Evolutionary conservation across 2,888 invertebrate genomes (phyloP).

Genomic region (Heliconius ismenius): DNA sequence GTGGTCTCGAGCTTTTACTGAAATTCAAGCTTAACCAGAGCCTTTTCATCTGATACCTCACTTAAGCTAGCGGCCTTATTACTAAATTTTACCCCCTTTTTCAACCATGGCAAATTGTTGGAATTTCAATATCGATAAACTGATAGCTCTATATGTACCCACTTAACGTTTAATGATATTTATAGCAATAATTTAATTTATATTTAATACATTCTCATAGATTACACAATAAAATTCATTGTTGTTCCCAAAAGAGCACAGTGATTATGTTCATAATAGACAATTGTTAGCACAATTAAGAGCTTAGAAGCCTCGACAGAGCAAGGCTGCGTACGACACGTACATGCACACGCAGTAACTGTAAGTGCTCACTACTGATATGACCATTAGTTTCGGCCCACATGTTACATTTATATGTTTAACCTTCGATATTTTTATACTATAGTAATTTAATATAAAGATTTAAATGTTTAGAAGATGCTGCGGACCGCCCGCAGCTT

Average conservation of each 20-base stretch:
- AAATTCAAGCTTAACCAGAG: too few species aligned
- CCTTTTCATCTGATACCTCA: too few species aligned
- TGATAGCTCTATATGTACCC: not conserved
- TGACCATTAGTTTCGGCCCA: slow-evolving; percentile 43
- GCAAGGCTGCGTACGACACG: slow-evolving; percentile 63
- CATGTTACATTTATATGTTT: slow-evolving; percentile 33
- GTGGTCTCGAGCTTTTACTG: too few species aligned
- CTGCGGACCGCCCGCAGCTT: too few species aligned
- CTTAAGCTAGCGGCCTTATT: too few species aligned
- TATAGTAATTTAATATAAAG: not conserved
- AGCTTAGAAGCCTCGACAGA: slow-evolving; percentile 60
- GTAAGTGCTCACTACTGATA: slow-evolving; percentile 45
- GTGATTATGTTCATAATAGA: slow-evolving; percentile 60
- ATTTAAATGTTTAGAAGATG: not conserved
- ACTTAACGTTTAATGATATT: not conserved
- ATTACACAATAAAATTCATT: slow-evolving; percentile 45
- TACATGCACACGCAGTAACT: slow-evolving; percentile 13
- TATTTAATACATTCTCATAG: slow-evolving; percentile 39
- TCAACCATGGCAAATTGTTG: too few species aligned
- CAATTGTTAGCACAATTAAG: slow-evolving; percentile 74
- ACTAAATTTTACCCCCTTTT: too few species aligned
- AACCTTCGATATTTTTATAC: not conserved
- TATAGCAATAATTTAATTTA: slow-evolving; percentile 34
- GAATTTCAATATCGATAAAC: too few species aligned
- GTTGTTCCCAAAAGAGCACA: slow-evolving; percentile 46